phyloP scores from a whole-genome alignment of 2,797 vertebrate species.

The Craterocephalus amniculus region DNA sequence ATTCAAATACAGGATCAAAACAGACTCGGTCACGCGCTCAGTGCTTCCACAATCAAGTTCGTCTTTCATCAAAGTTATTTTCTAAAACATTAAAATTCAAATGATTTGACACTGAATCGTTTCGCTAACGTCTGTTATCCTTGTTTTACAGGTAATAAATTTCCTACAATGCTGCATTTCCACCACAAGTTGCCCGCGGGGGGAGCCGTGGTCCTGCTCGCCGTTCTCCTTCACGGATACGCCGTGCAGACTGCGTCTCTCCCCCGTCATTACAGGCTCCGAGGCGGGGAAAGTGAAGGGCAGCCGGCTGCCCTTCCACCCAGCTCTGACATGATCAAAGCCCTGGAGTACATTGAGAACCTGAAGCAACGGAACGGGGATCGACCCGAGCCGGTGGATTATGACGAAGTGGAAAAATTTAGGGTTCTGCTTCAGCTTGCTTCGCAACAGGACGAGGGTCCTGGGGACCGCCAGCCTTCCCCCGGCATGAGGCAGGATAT shows the following conservation, averaged over 20 bases:
- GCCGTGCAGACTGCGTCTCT: constrained; percentile 88
- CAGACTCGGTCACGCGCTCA: constrained; percentile 11
- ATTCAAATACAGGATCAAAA: constrained; percentile 44
- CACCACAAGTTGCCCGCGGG: constrained; percentile 81
- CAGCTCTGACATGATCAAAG: constrained; percentile 94
- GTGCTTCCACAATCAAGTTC: neutral
- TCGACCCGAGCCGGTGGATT: constrained; percentile 84
- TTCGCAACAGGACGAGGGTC: constrained; percentile 81
- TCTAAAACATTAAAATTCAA: neutral
- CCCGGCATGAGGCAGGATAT: constrained; percentile 81
- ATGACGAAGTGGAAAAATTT: constrained; percentile 84
- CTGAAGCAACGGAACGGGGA: constrained; percentile 89
- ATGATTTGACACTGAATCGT: neutral
- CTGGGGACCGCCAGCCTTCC: constrained; percentile 77
- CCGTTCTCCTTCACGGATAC: constrained; percentile 83
- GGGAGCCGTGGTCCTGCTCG: constrained; percentile 81
- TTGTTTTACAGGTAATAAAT: constrained; percentile 69
- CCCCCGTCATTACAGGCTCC: constrained; percentile 88
- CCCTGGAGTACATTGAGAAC: constrained; percentile 97
- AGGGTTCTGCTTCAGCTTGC: constrained; percentile 85
- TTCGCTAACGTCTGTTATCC: neutral
- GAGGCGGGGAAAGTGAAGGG: constrained; percentile 86
- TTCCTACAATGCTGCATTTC: constrained; percentile 82
- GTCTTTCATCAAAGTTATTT: neutral
- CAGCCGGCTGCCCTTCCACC: constrained; percentile 84